A percentile compares a stretch with the other conserved stretches of the same genome.
phyloP scores from a whole-genome alignment of 1,140 invertebrate genomes.

The Zaprionus capensis region DNA sequence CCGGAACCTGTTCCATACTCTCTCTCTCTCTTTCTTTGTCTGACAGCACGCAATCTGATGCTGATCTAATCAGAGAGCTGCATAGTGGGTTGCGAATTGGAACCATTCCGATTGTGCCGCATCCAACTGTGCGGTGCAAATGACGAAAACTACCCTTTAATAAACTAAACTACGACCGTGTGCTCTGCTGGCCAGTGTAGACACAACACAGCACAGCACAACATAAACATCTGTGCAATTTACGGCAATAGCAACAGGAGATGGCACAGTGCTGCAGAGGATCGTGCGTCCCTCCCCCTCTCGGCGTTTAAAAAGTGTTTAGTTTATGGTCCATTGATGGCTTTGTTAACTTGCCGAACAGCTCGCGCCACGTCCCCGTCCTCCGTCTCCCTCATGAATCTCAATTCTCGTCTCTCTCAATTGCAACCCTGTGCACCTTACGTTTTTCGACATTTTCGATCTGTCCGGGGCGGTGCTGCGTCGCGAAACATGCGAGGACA shows the following conservation, averaged over 20 bases:
- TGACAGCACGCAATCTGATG: conserved; percentile 69
- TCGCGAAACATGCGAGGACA: not conserved
- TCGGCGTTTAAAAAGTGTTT: conserved; percentile 83
- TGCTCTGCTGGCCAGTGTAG: conserved; percentile 16
- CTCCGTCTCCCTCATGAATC: conserved; percentile 52
- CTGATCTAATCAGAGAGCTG: conserved; percentile 73
- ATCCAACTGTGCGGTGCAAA: conserved; percentile 68
- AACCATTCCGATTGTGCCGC: conserved; percentile 62
- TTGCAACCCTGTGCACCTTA: conserved; percentile 76
- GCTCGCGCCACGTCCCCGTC: conserved; percentile 32
- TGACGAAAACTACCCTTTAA: conserved; percentile 84
- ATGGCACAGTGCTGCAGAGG: conserved; percentile 10
- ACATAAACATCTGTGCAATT: conserved; percentile 73
- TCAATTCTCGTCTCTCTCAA: conserved; percentile 42
- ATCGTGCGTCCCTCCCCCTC: conserved; percentile 32
- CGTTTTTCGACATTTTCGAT: conserved; percentile 84
- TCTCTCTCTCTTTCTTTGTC: conserved; percentile 25
- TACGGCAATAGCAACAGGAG: conserved; percentile 43
- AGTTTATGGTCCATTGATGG: conserved; percentile 84
- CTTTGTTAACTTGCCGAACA: conserved; percentile 79
- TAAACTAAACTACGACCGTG: conserved; percentile 49
- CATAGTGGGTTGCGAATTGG: conserved; percentile 24
- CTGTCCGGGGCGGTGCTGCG: conserved; percentile 71
- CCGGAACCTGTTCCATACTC: conserved; percentile 60
- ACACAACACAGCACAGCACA: conserved; percentile 13